phyloP scores from a whole-genome alignment of 1,140 invertebrate species.

The Heliconius eleuchia region DNA sequence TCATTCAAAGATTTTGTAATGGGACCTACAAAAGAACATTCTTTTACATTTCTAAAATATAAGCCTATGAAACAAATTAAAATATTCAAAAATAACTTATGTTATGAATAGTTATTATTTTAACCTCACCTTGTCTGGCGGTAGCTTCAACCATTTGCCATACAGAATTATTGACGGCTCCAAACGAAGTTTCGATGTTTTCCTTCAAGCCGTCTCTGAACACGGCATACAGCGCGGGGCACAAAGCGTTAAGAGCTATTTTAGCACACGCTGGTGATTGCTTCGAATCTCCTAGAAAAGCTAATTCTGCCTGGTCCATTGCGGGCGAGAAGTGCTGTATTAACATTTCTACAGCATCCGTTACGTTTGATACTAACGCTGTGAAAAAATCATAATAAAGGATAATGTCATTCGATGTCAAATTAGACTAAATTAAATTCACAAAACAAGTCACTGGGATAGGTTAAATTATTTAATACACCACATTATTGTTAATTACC shows the following conservation, averaged over 20 bases:
- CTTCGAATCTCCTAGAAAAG: constrained; percentile 80
- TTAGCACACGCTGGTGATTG: constrained; percentile 85
- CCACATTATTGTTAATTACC: constrained; percentile 49
- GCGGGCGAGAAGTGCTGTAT: constrained; percentile 83
- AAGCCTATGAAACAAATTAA: background rate
- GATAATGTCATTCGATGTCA: background rate
- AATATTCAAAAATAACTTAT: no score
- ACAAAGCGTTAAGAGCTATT: constrained; percentile 87
- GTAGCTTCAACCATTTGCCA: constrained; percentile 94
- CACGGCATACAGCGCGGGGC: constrained; percentile 92
- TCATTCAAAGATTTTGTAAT: constrained; percentile 93
- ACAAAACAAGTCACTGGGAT: background rate
- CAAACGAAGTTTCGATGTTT: constrained; percentile 91
- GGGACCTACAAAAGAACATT: constrained; percentile 80
- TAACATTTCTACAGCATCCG: constrained; percentile 85
- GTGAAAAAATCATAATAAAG: constrained; percentile 11
- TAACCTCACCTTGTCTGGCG: constrained; percentile 87
- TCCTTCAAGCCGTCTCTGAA: constrained; percentile 92
- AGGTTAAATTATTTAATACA: background rate
- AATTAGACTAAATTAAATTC: background rate
- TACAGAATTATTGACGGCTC: constrained; percentile 92
- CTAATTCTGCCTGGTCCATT: constrained; percentile 82
- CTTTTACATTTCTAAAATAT: constrained; percentile 10
- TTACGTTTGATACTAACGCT: constrained; percentile 85
- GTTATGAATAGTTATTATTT: constrained; percentile 12